phyloP scores from a whole-genome alignment of 2,888 invertebrate genomes.

The Pollenia amentaria region DNA sequence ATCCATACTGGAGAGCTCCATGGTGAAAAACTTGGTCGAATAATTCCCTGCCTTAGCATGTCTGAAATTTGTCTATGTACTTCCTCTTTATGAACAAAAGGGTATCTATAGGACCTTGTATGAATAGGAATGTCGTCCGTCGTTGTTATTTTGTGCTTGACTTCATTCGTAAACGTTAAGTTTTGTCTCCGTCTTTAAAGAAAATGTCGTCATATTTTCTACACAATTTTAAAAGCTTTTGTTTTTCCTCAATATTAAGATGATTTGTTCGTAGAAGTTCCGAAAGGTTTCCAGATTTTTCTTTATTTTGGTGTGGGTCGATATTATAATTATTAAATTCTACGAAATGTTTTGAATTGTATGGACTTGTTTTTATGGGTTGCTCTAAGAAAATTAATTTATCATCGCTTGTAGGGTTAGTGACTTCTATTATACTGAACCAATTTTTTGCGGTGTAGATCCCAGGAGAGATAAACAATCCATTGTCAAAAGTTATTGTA shows the following conservation, averaged over 20 bases:
- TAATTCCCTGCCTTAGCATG: not conserved
- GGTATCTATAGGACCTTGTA: not conserved
- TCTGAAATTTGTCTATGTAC: not conserved
- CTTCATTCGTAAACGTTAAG: constrained; percentile 15
- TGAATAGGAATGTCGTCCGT: not conserved
- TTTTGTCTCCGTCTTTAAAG: constrained; percentile 13
- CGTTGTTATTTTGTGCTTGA: not conserved
- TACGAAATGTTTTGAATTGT: constrained; percentile 5
- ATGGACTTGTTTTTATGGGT: constrained; percentile 21
- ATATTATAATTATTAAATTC: constrained; percentile 23
- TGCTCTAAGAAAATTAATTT: constrained; percentile 16
- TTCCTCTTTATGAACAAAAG: not conserved
- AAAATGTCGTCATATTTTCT: constrained; percentile 31
- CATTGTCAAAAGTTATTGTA: constrained; percentile 17
- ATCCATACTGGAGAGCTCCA: too few species aligned
- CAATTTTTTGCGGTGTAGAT: not conserved
- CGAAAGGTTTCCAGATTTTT: not conserved
- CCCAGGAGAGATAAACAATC: constrained; percentile 17
- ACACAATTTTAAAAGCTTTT: constrained; percentile 16
- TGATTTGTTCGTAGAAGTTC: too few species aligned
- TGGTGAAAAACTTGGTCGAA: too few species aligned
- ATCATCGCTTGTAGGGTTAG: not conserved
- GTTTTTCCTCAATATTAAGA: too few species aligned
- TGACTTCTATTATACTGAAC: constrained; percentile 1
- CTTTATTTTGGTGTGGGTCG: not conserved